Evolutionary conservation across 2,113 vertebrate species (phyloP).

Genomic region (Chloebia gouldiae): DNA sequence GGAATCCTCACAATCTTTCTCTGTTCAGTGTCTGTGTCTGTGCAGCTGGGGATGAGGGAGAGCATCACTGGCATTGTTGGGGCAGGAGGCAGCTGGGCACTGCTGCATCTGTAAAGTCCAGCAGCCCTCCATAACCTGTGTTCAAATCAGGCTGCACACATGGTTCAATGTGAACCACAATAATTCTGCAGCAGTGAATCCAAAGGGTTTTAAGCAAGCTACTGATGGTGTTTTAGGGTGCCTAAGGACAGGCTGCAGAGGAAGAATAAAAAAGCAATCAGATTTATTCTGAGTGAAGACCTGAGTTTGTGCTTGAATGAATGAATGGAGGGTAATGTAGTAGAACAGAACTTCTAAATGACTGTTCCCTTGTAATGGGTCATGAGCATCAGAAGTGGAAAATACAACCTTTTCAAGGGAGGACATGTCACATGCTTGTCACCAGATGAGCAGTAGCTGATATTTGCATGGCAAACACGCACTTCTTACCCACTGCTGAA

Average conservation of each 20-base stretch:
- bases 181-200: neutral
- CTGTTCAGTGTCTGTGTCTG: neutral
- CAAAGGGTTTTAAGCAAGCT: neutral
- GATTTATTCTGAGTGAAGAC: neutral
- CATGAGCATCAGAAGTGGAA: neutral
- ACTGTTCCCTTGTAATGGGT: neutral
- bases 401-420: neutral
- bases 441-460: neutral
- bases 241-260: neutral
- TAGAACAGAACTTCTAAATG: neutral
- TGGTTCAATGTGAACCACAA: neutral
- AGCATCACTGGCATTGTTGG: neutral
- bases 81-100: constrained; percentile 1
- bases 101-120: neutral
- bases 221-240: neutral
- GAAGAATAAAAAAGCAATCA: neutral
- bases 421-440: neutral
- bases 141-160: neutral
- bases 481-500: neutral
- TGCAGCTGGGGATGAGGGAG: constrained; percentile 38
- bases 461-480: neutral
- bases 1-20: neutral
- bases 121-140: neutral
- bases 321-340: neutral
- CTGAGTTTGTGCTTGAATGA: neutral